Conservation (phyloP, 2,113 vertebrate genomes). For the Miniopterus natalensis region DNA sequence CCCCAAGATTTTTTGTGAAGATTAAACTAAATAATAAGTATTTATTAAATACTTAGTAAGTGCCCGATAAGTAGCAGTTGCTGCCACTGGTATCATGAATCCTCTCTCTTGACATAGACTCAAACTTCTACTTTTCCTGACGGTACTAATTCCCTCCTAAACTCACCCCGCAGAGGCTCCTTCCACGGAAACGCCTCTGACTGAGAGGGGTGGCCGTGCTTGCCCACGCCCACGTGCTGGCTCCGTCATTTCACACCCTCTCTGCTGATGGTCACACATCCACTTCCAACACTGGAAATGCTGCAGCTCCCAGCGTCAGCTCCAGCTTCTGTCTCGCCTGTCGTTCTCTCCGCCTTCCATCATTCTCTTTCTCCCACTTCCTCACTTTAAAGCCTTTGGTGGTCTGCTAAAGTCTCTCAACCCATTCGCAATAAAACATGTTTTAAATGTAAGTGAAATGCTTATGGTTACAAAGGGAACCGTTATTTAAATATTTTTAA, state of each 20-base stretch:
- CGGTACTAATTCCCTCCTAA: neutral
- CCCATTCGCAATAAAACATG: neutral
- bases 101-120: neutral
- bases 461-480: neutral
- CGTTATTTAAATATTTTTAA: neutral
- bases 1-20: neutral
- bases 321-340: neutral
- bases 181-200: neutral
- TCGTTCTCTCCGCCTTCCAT: neutral
- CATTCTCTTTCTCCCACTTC: neutral
- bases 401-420: neutral
- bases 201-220: neutral
- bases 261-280: neutral
- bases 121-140: slow-evolving; percentile 25
- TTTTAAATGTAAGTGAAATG: slow-evolving; percentile 20
- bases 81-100: neutral
- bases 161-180: neutral
- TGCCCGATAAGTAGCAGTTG: neutral
- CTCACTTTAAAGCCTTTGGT: neutral
- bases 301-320: neutral
- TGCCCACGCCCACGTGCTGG: neutral
- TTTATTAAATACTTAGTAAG: neutral
- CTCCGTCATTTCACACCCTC: neutral
- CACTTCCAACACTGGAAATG: neutral
- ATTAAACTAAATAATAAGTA: neutral